phyloP scores from a whole-genome alignment of 2,888 invertebrate species.

The Polymixis flavicincta region DNA sequence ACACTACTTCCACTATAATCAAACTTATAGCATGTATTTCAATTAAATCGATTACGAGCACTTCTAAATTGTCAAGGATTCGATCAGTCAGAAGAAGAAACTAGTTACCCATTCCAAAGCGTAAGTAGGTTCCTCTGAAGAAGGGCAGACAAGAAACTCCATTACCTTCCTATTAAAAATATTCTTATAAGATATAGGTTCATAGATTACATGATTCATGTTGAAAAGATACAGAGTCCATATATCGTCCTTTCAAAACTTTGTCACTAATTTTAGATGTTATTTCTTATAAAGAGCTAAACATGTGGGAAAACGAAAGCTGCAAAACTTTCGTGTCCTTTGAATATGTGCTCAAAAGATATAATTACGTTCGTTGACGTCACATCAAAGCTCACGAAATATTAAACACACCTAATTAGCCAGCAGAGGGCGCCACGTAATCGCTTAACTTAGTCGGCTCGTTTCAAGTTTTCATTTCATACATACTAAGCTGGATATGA shows the following conservation, averaged over 20 bases:
- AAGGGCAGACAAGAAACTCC: background rate
- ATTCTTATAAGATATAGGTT: background rate
- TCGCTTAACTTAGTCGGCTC: constrained; percentile 20
- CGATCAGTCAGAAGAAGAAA: too few relatives aligned
- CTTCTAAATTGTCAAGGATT: too few relatives aligned
- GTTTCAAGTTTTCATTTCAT: constrained; percentile 30
- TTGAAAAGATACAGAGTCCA: background rate
- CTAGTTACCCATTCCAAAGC: too few relatives aligned
- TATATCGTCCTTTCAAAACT: background rate
- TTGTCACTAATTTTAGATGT: background rate
- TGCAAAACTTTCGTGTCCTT: background rate
- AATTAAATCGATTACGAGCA: too few relatives aligned
- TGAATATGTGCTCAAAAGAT: constrained; percentile 30
- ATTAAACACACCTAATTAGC: constrained; percentile 50
- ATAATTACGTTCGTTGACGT: constrained; percentile 28
- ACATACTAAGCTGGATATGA: constrained; percentile 12
- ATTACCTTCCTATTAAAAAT: background rate
- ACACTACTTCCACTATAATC: too few relatives aligned
- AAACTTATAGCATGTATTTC: too few relatives aligned
- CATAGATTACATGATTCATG: background rate
- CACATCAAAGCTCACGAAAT: constrained; percentile 32
- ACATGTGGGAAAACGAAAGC: background rate
- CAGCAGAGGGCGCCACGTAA: constrained; percentile 25
- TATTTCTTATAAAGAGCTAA: background rate
- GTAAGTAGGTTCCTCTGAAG: background rate